phyloP scores from a whole-genome alignment of 2,113 vertebrate species.

The Lethenteron camtschaticum region DNA sequence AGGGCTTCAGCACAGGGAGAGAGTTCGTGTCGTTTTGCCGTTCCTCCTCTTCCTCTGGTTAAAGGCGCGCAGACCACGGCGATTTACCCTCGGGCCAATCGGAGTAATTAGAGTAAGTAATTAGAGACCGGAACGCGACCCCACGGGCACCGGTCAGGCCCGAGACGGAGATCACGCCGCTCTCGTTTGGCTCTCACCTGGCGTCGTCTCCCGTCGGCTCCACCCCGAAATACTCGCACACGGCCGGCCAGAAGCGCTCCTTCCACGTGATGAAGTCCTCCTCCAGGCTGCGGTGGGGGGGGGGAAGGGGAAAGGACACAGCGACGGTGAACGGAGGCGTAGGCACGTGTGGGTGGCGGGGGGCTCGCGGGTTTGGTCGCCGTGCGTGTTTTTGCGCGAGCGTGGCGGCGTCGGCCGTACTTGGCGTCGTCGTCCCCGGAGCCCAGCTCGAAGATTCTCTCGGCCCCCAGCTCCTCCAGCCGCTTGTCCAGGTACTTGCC shows the following conservation, averaged over 20 bases:
- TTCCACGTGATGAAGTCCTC: constrained; percentile 93
- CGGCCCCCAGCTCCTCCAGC: constrained; percentile 58
- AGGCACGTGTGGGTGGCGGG: neutral
- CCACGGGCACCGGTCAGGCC: too few species aligned
- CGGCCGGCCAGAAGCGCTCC: constrained; percentile 91
- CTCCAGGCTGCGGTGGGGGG: constrained; percentile 31
- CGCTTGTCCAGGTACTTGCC: constrained; percentile 80
- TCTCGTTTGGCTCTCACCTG: constrained; percentile 28
- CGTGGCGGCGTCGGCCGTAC: constrained; percentile 31
- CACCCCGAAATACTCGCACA: constrained; percentile 87
- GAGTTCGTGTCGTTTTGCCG: too few species aligned
- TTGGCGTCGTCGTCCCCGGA: constrained; percentile 76
- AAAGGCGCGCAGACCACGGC: too few species aligned
- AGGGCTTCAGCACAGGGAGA: too few species aligned
- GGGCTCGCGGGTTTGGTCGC: neutral
- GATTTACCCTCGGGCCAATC: too few species aligned
- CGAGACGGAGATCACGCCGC: too few species aligned
- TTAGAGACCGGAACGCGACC: too few species aligned
- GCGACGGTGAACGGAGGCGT: neutral
- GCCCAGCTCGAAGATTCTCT: constrained; percentile 73
- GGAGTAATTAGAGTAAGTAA: too few species aligned
- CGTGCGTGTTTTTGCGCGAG: too few species aligned
- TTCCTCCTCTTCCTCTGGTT: too few species aligned
- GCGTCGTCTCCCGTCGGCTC: constrained; percentile 87
- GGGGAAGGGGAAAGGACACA: neutral